Evolutionary conservation across 2,888 invertebrate species (phyloP).

Genomic region (Liodrosophila aerea): DNA sequence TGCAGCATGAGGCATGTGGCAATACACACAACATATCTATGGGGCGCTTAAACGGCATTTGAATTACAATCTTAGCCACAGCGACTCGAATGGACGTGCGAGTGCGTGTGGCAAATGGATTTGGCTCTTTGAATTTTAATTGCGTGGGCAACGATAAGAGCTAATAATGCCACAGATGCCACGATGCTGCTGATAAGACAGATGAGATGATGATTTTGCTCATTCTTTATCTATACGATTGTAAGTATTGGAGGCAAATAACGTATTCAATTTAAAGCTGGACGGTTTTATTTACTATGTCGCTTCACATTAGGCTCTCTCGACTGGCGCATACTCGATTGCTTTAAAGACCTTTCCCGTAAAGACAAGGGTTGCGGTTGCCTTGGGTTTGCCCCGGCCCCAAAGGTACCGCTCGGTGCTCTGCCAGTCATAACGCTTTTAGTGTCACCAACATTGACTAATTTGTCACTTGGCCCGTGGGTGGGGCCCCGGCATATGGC

Average conservation of each 20-base stretch:
- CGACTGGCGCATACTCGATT: too few species aligned
- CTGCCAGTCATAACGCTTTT: conserved; percentile 61
- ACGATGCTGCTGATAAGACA: conserved; percentile 6
- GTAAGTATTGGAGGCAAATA: too few species aligned
- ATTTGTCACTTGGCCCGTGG: conserved; percentile 68
- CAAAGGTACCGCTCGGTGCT: too few species aligned
- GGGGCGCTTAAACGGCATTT: conserved; percentile 20
- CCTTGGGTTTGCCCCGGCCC: conserved; percentile 27
- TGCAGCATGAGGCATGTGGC: conserved; percentile 44
- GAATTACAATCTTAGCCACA: conserved; percentile 39
- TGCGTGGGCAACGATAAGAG: conserved; percentile 43
- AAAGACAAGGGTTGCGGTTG: conserved; percentile 38
- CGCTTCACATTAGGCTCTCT: too few species aligned
- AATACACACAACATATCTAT: not conserved
- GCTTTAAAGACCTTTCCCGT: too few species aligned
- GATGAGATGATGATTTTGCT: too few species aligned
- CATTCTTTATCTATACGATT: too few species aligned
- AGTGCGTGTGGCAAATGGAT: conserved; percentile 62
- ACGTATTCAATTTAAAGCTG: too few species aligned
- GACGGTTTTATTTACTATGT: too few species aligned
- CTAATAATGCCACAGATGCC: too few species aligned
- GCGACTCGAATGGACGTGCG: too few species aligned
- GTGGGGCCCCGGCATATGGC: conserved; percentile 21
- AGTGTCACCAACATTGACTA: conserved; percentile 69
- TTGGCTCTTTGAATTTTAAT: conserved; percentile 69